Percentiles rank a stretch among this genome's conserved stretches.
Evolutionary conservation across 2,888 invertebrate genomes (phyloP).

Genomic region (Theodoxus fluviatilis): DNA sequence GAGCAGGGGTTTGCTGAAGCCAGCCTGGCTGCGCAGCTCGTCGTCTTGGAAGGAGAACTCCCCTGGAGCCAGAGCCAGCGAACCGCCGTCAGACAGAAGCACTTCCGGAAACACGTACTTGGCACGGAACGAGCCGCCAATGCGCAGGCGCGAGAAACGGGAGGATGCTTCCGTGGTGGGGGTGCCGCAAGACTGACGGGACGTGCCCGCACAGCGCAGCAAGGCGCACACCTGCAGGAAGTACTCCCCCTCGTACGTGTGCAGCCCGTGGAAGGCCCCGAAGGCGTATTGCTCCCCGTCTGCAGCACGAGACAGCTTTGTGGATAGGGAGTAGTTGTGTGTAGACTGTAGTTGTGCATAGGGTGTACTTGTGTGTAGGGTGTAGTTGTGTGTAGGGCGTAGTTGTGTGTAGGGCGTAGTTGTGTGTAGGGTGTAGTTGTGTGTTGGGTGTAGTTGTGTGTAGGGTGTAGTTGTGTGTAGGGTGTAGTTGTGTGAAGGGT

Average conservation of each 20-base stretch:
- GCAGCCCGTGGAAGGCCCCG: conserved; percentile 51
- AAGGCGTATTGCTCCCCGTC: conserved; percentile 41
- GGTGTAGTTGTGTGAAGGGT: too few relatives aligned
- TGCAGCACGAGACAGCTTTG: too few relatives aligned
- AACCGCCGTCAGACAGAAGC: conserved; percentile 29
- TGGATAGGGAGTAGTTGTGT: too few relatives aligned
- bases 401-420: too few relatives aligned
- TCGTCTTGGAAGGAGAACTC: conserved; percentile 32
- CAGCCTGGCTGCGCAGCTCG: conserved; percentile 23
- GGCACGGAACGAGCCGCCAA: conserved; percentile 38
- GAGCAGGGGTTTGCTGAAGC: conserved; percentile 32
- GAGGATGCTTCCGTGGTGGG: conserved; percentile 32
- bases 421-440: too few relatives aligned
- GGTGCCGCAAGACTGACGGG: conserved; percentile 36
- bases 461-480: too few relatives aligned
- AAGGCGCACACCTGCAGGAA: conserved; percentile 49
- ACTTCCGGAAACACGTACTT: conserved; percentile 43
- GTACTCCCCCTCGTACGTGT: conserved; percentile 44
- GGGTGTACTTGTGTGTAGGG: too few relatives aligned
- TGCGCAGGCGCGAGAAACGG: conserved; percentile 31
- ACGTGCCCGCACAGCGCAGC: conserved; percentile 39
- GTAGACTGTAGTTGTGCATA: too few relatives aligned
- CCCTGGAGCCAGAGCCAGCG: conserved; percentile 29
- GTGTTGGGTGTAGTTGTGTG: too few relatives aligned
- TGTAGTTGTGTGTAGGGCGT: too few relatives aligned